A percentile compares a stretch with the other conserved stretches of the same genome.
phyloP scores from a whole-genome alignment of 2,797 vertebrate species.

The Phoxinus dragarum region DNA sequence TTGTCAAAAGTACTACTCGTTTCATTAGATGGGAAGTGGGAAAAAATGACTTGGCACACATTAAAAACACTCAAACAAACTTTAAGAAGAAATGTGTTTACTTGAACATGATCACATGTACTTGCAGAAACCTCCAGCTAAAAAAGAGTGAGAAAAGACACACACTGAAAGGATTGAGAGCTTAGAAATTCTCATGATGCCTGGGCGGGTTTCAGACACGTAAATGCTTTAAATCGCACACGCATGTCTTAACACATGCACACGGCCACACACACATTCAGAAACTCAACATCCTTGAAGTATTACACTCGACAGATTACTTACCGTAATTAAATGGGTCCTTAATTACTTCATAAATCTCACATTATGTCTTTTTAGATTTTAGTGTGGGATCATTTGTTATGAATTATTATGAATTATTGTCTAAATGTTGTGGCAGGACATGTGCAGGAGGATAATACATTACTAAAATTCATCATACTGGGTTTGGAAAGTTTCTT shows the following conservation, averaged over 20 bases:
- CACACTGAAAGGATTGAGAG: background rate
- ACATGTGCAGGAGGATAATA: background rate
- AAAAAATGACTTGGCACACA: background rate
- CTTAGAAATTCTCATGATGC: slow-evolving; percentile 8
- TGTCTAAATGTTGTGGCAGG: background rate
- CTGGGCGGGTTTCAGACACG: slow-evolving; percentile 9
- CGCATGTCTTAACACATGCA: slow-evolving; percentile 24
- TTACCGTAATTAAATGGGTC: background rate
- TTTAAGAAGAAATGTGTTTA: background rate
- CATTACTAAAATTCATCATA: background rate
- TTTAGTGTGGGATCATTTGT: background rate
- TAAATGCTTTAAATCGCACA: slow-evolving; percentile 34
- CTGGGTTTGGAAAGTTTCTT: background rate
- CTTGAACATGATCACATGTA: slow-evolving; percentile 2
- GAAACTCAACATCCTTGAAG: background rate
- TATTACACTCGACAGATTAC: background rate
- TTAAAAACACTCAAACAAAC: background rate
- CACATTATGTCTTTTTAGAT: background rate
- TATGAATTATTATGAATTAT: background rate
- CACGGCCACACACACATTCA: background rate
- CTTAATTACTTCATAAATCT: background rate
- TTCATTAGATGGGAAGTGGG: background rate
- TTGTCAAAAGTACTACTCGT: background rate
- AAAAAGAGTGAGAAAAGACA: background rate
- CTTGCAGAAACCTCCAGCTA: background rate